Percentiles rank a stretch among this genome's conserved stretches.
Conservation (phyloP, 2,113 vertebrate genomes). For the Acrocephalus kingi region DNA sequence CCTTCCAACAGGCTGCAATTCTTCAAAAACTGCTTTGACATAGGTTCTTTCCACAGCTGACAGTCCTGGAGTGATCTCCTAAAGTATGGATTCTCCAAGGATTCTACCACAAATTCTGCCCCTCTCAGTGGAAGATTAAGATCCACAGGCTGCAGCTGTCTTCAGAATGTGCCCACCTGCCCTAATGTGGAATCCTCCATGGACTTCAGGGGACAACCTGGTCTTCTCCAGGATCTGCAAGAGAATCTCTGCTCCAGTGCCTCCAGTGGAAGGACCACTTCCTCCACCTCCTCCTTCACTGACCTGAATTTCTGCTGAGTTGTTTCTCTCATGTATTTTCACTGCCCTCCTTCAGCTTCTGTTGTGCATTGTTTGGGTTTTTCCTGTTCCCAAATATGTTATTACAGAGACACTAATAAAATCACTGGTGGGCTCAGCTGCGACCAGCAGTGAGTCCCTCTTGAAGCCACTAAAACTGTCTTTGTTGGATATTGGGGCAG, state of each 20-base stretch:
- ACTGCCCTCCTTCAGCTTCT: not conserved
- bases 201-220: too few species aligned
- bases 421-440: not conserved
- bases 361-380: rapidly evolving
- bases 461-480: not conserved
- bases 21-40: not conserved
- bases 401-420: not conserved
- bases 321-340: not conserved
- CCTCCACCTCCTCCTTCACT: not conserved
- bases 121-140: not conserved
- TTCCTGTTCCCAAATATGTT: not conserved
- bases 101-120: not conserved
- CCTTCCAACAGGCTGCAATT: not conserved
- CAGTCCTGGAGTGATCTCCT: not conserved
- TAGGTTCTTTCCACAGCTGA: not conserved
- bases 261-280: not conserved
- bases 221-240: not conserved
- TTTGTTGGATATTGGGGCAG: not conserved
- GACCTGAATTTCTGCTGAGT: not conserved
- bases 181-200: not conserved
- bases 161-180: not conserved
- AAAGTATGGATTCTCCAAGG: not conserved
- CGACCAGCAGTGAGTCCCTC: not conserved
- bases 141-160: not conserved
- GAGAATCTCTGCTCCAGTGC: rapidly evolving